Evolutionary conservation across 2,888 invertebrate species (phyloP).

Genomic region (Helicoverpa assulta): DNA sequence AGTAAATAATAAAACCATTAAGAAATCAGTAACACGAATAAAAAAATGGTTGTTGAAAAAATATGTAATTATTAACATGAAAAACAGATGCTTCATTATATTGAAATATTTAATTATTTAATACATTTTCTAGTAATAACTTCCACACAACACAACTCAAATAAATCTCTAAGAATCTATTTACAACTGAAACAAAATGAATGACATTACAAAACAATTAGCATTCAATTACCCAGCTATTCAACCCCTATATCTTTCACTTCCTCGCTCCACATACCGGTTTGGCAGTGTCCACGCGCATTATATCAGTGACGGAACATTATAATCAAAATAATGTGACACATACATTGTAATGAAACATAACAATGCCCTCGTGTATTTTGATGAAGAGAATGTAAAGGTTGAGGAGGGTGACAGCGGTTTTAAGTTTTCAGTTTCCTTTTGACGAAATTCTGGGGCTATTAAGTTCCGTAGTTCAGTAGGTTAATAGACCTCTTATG

Average conservation of each 20-base stretch:
- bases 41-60: no score
- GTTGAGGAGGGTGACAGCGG: neutral
- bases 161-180: neutral
- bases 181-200: neutral
- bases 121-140: no score
- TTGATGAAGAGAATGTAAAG: constrained; percentile 13
- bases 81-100: no score
- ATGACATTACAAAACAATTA: neutral
- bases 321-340: constrained; percentile 49
- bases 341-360: constrained; percentile 38
- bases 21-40: no score
- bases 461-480: no score
- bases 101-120: no score
- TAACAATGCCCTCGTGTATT: constrained; percentile 29
- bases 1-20: no score
- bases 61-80: no score
- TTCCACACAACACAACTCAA: neutral
- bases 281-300: constrained; percentile 29
- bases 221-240: constrained; percentile 6
- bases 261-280: constrained; percentile 23
- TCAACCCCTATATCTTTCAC: constrained; percentile 28
- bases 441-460: no score
- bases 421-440: neutral
- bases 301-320: constrained; percentile 54
- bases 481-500: no score